Evolutionary conservation across 1,140 invertebrate species (phyloP).

Genomic region (Drosophila subobscura): DNA sequence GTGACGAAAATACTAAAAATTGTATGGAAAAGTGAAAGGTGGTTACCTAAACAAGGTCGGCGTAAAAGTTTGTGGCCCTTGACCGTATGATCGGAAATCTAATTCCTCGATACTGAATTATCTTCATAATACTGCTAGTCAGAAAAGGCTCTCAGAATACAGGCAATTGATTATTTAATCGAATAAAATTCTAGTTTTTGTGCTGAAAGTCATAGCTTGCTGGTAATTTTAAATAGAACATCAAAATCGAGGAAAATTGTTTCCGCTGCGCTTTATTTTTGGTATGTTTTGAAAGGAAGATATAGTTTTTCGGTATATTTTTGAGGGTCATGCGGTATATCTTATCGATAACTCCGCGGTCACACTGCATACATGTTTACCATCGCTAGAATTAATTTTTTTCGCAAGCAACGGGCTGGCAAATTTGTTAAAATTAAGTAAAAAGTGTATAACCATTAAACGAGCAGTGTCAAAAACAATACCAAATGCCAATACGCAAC

Average conservation of each 20-base stretch:
- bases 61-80: too few relatives aligned
- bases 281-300: background rate
- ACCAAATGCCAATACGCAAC: conserved; percentile 45
- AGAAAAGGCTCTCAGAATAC: too few relatives aligned
- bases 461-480: conserved; percentile 22
- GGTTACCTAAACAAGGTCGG: too few relatives aligned
- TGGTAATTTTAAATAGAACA: too few relatives aligned
- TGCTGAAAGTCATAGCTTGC: too few relatives aligned
- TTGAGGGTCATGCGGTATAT: background rate
- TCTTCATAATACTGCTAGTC: too few relatives aligned
- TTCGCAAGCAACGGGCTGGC: conserved; percentile 69
- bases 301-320: background rate
- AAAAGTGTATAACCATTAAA: conserved; percentile 47
- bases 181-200: too few relatives aligned
- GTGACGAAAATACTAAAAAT: too few relatives aligned
- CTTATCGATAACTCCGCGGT: background rate
- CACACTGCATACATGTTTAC: background rate
- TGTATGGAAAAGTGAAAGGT: too few relatives aligned
- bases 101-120: too few relatives aligned
- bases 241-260: background rate
- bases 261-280: background rate
- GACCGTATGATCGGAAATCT: too few relatives aligned
- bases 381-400: conserved; percentile 37
- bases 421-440: conserved; percentile 61
- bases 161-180: too few relatives aligned